These are phyloP conservation scores for Dryadula phaetusa DNA, from an alignment of 2,888 invertebrate genomes.

Conservation along the genomic window DNA sequence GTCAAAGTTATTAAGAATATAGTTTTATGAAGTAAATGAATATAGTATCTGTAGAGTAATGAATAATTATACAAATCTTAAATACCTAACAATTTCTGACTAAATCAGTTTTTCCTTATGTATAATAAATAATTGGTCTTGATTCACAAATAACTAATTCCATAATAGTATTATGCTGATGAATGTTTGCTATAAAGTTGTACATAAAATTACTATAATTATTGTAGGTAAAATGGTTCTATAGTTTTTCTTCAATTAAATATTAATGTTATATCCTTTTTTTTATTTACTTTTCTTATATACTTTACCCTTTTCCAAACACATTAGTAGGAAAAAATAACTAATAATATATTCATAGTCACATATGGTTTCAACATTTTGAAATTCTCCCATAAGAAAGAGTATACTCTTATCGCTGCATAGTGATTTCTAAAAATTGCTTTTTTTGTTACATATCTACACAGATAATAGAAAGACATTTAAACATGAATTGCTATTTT, in stretches of 20 bases:
- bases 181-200: conserved; percentile 55
- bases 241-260: conserved; percentile 70
- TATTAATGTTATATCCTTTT: conserved; percentile 62
- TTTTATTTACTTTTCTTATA: conserved; percentile 22
- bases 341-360: neutral
- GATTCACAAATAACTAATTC: conserved; percentile 1
- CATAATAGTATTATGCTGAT: conserved; percentile 51
- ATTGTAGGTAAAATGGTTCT: conserved; percentile 71
- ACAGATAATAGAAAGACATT: neutral
- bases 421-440: too few species aligned
- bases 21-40: conserved; percentile 11
- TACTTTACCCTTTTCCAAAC: neutral
- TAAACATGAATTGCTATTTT: neutral
- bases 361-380: neutral
- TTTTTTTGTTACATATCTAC: too few species aligned
- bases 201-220: conserved; percentile 61
- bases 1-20: neutral
- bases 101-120: neutral
- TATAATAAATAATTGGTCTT: neutral
- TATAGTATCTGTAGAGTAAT: neutral
- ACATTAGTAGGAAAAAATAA: neutral
- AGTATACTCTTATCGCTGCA: too few species aligned
- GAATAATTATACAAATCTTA: conserved; percentile 9
- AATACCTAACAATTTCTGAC: conserved; percentile 1
- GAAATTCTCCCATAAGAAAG: too few species aligned